Evolutionary conservation across 92 coral and sea anemone genomes (phyloP).

Genomic region (Actinostola sp.): DNA sequence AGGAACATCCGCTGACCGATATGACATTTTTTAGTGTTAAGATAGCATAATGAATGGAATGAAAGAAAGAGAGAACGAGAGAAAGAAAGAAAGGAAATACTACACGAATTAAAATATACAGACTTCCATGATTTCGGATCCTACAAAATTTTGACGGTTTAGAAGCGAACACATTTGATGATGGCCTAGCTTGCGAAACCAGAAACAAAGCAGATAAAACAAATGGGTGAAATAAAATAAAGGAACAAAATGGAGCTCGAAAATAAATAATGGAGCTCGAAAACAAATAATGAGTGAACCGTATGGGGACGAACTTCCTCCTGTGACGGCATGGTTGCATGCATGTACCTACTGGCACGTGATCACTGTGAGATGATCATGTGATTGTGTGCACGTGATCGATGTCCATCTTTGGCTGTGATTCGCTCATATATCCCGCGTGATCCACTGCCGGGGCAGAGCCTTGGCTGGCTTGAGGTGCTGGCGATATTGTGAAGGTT

Average conservation of each 20-base stretch:
- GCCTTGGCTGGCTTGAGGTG: constrained; percentile 12
- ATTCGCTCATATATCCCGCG: not conserved
- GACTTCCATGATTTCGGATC: no score
- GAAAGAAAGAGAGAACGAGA: not conserved
- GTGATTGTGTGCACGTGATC: constrained; percentile 16
- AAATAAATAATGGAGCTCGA: not conserved
- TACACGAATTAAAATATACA: no score
- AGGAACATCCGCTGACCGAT: no score
- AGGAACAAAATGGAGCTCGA: not conserved
- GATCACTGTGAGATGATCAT: constrained; percentile 8
- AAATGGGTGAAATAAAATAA: not conserved
- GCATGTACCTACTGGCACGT: constrained; percentile 19
- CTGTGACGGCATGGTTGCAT: constrained; percentile 25
- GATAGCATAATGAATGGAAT: not conserved
- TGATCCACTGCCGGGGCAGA: not conserved
- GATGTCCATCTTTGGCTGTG: constrained; percentile 7
- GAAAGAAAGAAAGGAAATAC: no score
- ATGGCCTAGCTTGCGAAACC: not conserved
- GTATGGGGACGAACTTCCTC: not conserved
- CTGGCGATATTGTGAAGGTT: constrained; percentile 10
- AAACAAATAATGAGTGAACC: not conserved
- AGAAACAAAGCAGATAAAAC: not conserved
- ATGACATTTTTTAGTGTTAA: no score
- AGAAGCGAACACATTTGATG: no score
- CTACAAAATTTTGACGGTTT: no score